A percentile compares a stretch with the other conserved stretches of the same genome.
Conservation (phyloP, 35 echinoderm and acorn worm species). For the Eucidaris tribuloides region DNA sequence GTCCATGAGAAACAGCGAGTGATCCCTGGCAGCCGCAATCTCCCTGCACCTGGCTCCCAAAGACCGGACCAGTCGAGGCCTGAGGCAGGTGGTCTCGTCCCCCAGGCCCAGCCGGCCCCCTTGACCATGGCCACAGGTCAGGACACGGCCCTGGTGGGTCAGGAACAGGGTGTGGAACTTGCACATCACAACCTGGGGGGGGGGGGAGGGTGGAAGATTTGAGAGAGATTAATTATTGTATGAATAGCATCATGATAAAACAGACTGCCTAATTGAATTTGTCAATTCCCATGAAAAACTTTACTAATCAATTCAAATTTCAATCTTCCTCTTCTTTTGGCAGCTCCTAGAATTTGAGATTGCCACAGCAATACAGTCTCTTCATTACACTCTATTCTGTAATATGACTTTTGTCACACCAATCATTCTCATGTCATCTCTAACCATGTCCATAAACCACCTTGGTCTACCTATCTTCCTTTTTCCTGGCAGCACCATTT, state of each 20-base stretch:
- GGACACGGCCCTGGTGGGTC: slow-evolving; percentile 60
- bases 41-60: slow-evolving; percentile 40
- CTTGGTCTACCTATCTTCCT: no score
- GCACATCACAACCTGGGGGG: slow-evolving; percentile 72
- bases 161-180: slow-evolving; percentile 92
- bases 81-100: slow-evolving; percentile 67
- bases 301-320: no score
- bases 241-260: not conserved
- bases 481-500: no score
- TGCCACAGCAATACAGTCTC: no score
- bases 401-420: no score
- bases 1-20: slow-evolving; percentile 83
- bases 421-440: no score
- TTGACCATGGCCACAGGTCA: slow-evolving; percentile 92
- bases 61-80: slow-evolving; percentile 57
- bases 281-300: no score
- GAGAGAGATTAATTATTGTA: not conserved
- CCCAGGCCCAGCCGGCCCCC: slow-evolving; percentile 84
- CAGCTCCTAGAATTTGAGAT: no score
- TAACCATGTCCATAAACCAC: no score
- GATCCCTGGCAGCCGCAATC: slow-evolving; percentile 88
- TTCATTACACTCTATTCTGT: no score
- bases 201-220: not conserved
- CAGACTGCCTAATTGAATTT: no score
- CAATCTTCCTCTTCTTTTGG: no score